These are phyloP conservation scores for Keiferia lycopersicella DNA, from an alignment of 2,888 invertebrate genomes.

Conservation along the genomic window DNA sequence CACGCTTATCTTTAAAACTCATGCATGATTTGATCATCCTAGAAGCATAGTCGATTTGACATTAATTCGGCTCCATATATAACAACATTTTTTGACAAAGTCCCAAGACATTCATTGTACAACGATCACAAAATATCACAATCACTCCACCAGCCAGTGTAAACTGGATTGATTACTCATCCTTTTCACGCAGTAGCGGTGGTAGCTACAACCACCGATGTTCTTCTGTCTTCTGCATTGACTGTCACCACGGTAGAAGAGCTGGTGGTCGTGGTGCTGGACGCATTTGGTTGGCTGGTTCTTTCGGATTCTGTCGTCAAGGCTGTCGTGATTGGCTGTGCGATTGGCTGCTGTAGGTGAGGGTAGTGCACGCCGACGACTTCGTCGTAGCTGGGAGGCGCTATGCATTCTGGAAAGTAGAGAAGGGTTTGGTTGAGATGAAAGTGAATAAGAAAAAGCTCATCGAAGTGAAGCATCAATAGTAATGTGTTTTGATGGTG, in stretches of 20 bases:
- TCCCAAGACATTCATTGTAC: neutral
- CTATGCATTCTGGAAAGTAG: constrained; percentile 71
- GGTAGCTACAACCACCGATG: constrained; percentile 47
- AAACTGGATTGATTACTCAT: constrained; percentile 26
- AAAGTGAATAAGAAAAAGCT: neutral
- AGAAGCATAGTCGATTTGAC: too few relatives aligned
- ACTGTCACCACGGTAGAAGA: constrained; percentile 47
- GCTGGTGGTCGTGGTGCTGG: constrained; percentile 25
- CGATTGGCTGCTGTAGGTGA: constrained; percentile 62
- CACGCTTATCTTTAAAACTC: too few relatives aligned
- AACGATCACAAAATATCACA: constrained; percentile 7
- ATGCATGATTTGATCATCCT: too few relatives aligned
- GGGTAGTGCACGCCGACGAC: constrained; percentile 74
- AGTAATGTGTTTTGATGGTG: too few relatives aligned
- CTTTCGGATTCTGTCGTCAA: constrained; percentile 48
- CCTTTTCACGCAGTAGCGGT: constrained; percentile 47
- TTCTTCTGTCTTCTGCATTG: constrained; percentile 46
- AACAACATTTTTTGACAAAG: constrained; percentile 1
- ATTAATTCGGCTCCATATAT: too few relatives aligned
- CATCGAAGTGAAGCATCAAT: too few relatives aligned
- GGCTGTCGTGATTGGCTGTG: constrained; percentile 63
- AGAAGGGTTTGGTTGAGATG: neutral
- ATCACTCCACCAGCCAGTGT: constrained; percentile 35
- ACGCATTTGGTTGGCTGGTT: constrained; percentile 28
- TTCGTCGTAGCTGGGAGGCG: constrained; percentile 75